phyloP scores from a whole-genome alignment of 1,140 invertebrate genomes.

The Penaeus vannamei region DNA sequence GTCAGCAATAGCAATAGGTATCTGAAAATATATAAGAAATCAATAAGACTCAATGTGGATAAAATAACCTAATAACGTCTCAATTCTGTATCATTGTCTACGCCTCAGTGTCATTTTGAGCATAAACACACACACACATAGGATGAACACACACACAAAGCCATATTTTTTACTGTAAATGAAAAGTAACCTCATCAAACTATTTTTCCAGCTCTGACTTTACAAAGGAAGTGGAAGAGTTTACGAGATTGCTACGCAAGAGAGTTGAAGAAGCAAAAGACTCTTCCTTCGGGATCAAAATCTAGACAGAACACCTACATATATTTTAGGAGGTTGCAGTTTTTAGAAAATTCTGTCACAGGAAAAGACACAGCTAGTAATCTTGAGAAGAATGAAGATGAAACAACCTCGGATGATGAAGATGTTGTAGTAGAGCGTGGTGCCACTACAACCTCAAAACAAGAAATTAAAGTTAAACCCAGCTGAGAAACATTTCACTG shows the following conservation, averaged over 20 bases:
- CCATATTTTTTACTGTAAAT: no score
- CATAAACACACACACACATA: no score
- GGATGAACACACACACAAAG: no score
- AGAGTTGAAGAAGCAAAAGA: conserved; percentile 44
- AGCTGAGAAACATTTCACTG: conserved; percentile 36
- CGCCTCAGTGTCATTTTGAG: no score
- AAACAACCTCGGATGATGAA: not conserved
- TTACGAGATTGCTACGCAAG: conserved; percentile 34
- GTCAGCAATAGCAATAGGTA: no score
- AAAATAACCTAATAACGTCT: no score
- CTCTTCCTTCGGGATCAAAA: conserved; percentile 21
- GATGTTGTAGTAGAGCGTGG: conserved; percentile 36
- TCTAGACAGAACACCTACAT: conserved; percentile 22
- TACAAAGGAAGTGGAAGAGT: conserved; percentile 52
- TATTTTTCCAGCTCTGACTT: not conserved
- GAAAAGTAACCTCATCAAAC: not conserved
- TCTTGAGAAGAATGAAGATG: conserved; percentile 27
- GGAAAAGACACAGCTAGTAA: conserved; percentile 28
- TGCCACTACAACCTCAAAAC: conserved; percentile 15
- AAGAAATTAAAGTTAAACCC: conserved; percentile 31
- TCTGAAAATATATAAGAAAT: no score
- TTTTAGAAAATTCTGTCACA: conserved; percentile 27
- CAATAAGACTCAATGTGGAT: no score
- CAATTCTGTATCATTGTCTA: no score
- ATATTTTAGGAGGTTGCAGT: conserved; percentile 40